These are phyloP conservation scores for Peromyscus maniculatus DNA, from an alignment of 2,113 vertebrate genomes.

Conservation along the genomic window DNA sequence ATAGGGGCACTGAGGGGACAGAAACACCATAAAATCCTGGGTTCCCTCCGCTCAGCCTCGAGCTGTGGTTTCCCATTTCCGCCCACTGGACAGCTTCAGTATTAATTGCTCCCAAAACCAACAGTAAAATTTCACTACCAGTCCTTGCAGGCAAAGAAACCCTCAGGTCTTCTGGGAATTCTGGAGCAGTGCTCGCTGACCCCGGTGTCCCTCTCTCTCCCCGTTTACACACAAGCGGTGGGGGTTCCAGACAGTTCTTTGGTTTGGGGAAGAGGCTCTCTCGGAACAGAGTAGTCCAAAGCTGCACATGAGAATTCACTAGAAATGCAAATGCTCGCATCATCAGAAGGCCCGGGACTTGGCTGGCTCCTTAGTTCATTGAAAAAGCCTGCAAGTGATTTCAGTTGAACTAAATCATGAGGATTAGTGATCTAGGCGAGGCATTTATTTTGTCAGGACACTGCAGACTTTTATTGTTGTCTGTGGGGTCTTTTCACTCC, in stretches of 20 bases:
- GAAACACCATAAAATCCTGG: conserved; percentile 43
- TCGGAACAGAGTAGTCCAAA: not conserved
- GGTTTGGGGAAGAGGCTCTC: not conserved
- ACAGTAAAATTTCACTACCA: conserved; percentile 64
- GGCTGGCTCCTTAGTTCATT: not conserved
- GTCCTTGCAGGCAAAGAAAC: conserved; percentile 56
- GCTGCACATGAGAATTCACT: not conserved
- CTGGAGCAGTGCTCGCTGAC: not conserved
- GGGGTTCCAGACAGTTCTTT: not conserved
- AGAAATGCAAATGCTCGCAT: not conserved
- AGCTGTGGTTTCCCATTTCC: conserved; percentile 65
- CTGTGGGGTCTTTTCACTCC: not conserved
- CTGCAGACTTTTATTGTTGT: not conserved
- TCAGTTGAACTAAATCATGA: not conserved
- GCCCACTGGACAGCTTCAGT: conserved; percentile 65
- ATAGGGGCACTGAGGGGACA: conserved; percentile 34
- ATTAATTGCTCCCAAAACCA: conserved; percentile 67
- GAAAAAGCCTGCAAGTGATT: not conserved
- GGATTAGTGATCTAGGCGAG: not conserved
- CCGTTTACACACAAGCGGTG: not conserved
- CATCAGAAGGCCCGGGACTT: not conserved
- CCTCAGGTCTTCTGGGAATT: conserved; percentile 5
- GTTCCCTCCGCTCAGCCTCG: not conserved
- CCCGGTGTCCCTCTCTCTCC: not conserved
- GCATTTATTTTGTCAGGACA: not conserved